Conservation (phyloP, 2,888 invertebrate genomes). For the Dynastes tityus region DNA sequence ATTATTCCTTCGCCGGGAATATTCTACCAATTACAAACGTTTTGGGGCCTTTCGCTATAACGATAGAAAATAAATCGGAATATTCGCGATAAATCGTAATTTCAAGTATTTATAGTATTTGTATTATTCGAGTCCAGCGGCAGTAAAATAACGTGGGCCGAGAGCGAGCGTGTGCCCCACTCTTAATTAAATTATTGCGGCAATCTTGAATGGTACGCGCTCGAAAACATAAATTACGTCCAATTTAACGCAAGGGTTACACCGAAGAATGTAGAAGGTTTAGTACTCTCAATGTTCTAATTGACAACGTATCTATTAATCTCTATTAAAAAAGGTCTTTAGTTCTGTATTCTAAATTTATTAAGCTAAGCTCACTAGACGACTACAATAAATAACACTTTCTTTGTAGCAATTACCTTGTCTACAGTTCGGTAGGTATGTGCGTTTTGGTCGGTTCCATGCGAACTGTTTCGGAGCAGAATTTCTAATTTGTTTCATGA, state of each 20-base stretch:
- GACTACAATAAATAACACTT: conserved; percentile 15
- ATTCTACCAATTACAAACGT: too few relatives aligned
- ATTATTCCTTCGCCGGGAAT: too few relatives aligned
- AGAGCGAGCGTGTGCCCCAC: conserved; percentile 22
- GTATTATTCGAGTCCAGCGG: conserved; percentile 36
- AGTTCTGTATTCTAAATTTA: conserved; percentile 31
- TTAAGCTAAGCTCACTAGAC: neutral
- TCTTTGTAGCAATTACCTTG: neutral
- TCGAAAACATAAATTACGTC: conserved; percentile 43
- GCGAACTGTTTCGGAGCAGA: too few relatives aligned
- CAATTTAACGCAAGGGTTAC: conserved; percentile 45
- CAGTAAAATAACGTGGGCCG: conserved; percentile 37
- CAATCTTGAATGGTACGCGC: conserved; percentile 41
- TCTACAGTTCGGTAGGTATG: too few relatives aligned
- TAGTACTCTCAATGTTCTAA: conserved; percentile 37
- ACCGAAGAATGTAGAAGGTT: conserved; percentile 36
- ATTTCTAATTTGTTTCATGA: too few relatives aligned
- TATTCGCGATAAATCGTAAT: conserved; percentile 13
- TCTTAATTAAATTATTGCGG: conserved; percentile 43
- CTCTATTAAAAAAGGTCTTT: conserved; percentile 1
- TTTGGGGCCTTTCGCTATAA: too few relatives aligned
- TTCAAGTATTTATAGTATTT: conserved; percentile 33
- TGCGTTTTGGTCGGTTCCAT: too few relatives aligned
- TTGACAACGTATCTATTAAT: conserved; percentile 40
- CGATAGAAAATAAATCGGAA: neutral